Evolutionary conservation across 2,888 invertebrate genomes (phyloP).

Genomic region (Hoplodrina ambigua): DNA sequence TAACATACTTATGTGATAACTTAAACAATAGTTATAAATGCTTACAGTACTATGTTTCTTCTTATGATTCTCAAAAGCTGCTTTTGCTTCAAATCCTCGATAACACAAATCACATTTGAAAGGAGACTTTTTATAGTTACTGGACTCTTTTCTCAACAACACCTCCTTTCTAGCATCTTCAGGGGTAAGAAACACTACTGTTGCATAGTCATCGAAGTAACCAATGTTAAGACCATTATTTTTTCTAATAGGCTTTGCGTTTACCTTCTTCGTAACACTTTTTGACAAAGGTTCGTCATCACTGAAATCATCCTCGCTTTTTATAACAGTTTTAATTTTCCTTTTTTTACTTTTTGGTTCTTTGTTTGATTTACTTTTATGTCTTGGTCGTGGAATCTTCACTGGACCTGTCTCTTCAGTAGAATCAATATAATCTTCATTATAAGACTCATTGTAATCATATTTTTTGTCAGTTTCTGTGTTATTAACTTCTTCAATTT

Average conservation of each 20-base stretch:
- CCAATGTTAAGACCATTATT: constrained; percentile 48
- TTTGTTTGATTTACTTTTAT: constrained; percentile 37
- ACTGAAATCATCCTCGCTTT: constrained; percentile 53
- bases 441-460: constrained; percentile 23
- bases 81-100: constrained; percentile 68
- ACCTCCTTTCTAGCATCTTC: constrained; percentile 72
- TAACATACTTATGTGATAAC: no score
- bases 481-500: constrained; percentile 44
- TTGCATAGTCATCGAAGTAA: constrained; percentile 69
- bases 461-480: constrained; percentile 16
- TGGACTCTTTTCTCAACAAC: constrained; percentile 69
- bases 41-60: constrained; percentile 72
- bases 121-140: constrained; percentile 68
- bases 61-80: constrained; percentile 71
- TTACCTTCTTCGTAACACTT: constrained; percentile 24
- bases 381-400: constrained; percentile 2
- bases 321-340: constrained; percentile 32
- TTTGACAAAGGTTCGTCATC: constrained; percentile 69
- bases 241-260: constrained; percentile 21
- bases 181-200: constrained; percentile 64
- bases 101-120: constrained; percentile 73
- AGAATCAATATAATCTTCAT: constrained; percentile 27
- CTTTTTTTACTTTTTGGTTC: constrained; percentile 46
- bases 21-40: neutral
- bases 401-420: constrained; percentile 25